Conservation (phyloP, 2,888 invertebrate genomes). For the Callinectes sapidus region DNA sequence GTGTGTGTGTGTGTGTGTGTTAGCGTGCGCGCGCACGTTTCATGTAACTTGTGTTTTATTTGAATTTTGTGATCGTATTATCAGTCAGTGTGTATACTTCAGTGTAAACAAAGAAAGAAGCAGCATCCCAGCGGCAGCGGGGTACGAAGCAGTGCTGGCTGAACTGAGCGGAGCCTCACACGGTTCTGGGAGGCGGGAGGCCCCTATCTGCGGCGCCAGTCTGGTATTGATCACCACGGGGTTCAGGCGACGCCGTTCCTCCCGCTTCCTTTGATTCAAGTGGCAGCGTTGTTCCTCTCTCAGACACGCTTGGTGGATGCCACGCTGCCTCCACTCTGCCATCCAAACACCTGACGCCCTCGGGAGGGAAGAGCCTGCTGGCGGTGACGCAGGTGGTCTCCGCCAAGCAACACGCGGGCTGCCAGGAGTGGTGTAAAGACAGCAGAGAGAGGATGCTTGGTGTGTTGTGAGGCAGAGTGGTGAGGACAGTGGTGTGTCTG, state of each 20-base stretch:
- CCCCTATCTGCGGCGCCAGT: not conserved
- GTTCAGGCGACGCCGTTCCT: not conserved
- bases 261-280: conserved; percentile 20
- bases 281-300: not conserved
- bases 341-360: not conserved
- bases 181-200: not conserved
- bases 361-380: not conserved
- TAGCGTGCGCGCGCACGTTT: too few relatives aligned
- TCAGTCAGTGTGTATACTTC: not conserved
- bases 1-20: not conserved
- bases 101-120: not conserved
- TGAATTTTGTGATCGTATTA: too few relatives aligned
- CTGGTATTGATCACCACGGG: conserved; percentile 23
- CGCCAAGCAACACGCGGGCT: not conserved
- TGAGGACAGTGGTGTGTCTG: not conserved
- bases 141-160: too few relatives aligned
- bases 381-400: not conserved
- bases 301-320: not conserved
- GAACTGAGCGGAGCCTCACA: too few relatives aligned
- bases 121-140: not conserved
- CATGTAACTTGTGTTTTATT: too few relatives aligned
- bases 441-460: not conserved
- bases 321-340: not conserved
- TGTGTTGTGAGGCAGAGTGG: not conserved
- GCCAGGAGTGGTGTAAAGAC: not conserved